Base-by-base conservation (phyloP, 2,888 invertebrate species). In the Microctonus aethiopoides region DNA sequence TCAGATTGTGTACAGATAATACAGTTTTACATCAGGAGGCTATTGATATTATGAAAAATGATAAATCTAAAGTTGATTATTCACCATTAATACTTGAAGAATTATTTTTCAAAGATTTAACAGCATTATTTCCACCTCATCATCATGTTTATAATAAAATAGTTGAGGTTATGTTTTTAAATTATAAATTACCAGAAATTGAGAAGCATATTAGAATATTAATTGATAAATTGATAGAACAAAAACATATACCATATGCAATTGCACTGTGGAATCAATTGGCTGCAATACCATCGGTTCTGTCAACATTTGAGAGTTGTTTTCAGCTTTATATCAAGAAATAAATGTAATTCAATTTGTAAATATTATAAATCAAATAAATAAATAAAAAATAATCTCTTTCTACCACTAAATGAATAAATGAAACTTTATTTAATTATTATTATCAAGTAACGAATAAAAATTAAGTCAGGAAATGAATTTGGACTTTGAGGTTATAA, bases 41-140 rank as follows among this genome's bases (percentile, higher is more conserved):
- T 5, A 70, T 85, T 34, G 72, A 78, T 6, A 72, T 79, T 11
- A 80, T 86, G 16, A 83, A 81, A 68, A 77, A 76, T 46, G 71
- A 83, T 57, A 77, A 81, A 75, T 71, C 74, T 10, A 1, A 2
- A 16, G 34, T 77, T 2, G 74, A 74, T 20, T 72, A 84, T 34
- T 72, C 81, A n/a, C 60, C 79, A 52, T 74, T 76, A 51, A 79
- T 85, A 65, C 69, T 86, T 57, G 83, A 85, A 75, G 81, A 82
- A 74, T 68, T 86, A 5, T 86, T 86, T 67, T 80, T 83, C 61
- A 83, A 81, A 71, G 79, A 86, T 66, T 77, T 86, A 61, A 85
- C 86, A 9, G 71, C 77, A 9, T 79, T 69, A 16, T 86, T 86
- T 24, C 75, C 76, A 57, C 84, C 86, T 2, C 80, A 79, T 74